A percentile compares a stretch with the other conserved stretches of the same genome.
Conservation (phyloP, 2,113 vertebrate species). For the Butorides virescens region DNA sequence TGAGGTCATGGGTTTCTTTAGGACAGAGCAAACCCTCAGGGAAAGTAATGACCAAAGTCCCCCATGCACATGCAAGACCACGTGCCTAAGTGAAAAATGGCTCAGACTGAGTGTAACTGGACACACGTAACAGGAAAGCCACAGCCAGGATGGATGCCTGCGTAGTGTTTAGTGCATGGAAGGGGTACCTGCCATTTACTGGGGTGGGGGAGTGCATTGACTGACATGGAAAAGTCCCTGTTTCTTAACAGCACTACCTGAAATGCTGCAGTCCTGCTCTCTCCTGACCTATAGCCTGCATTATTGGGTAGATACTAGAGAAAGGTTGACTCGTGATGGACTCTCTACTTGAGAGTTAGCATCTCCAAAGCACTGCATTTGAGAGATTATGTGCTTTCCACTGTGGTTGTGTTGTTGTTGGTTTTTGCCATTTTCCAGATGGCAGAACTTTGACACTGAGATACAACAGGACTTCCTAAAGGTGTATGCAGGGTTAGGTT, state of each 20-base stretch:
- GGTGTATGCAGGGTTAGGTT: neutral
- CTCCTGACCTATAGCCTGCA: neutral
- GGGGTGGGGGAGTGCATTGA: neutral
- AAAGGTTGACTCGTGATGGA: neutral
- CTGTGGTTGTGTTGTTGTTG: neutral
- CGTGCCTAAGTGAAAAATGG: neutral
- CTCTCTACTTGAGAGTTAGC: neutral
- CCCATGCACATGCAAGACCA: neutral
- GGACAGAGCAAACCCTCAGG: neutral
- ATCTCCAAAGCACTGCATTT: neutral
- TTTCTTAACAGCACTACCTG: neutral
- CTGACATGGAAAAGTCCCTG: accelerated
- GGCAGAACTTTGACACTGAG: neutral
- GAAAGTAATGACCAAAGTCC: neutral
- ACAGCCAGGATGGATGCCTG: neutral
- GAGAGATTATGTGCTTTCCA: neutral
- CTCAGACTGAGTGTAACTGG: neutral
- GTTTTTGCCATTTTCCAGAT: neutral
- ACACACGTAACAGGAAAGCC: neutral
- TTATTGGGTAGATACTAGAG: neutral
- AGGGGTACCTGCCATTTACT: neutral
- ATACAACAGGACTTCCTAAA: neutral
- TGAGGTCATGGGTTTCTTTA: neutral
- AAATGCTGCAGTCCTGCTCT: neutral
- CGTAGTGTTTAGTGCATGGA: neutral